These are phyloP conservation scores for Pygmarrhopalites habei DNA, from an alignment of 1,140 invertebrate genomes.

Conservation along the genomic window DNA sequence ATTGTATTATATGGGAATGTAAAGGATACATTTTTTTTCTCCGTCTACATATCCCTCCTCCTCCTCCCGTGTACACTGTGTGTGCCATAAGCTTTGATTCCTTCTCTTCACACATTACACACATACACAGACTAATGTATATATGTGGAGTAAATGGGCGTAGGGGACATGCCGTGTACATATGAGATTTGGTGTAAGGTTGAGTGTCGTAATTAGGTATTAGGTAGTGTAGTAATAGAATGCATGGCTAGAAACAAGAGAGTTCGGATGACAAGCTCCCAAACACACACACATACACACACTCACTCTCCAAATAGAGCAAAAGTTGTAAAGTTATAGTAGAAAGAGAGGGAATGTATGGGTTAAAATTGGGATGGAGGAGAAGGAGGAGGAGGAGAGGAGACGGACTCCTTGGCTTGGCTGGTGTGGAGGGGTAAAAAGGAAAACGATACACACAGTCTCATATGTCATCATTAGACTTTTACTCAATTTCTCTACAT, in stretches of 20 bases:
- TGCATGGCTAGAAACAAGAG: conserved; percentile 36
- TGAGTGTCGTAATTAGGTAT: conserved; percentile 37
- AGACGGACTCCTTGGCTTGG: neutral
- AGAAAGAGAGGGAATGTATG: neutral
- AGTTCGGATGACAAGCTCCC: conserved; percentile 33
- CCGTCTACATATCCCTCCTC: no score
- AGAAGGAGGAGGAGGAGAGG: neutral
- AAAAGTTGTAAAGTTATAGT: neutral
- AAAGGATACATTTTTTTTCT: no score
- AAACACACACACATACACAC: no score
- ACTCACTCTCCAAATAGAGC: neutral
- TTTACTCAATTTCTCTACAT: neutral
- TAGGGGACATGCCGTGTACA: no score
- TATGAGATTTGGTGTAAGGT: conserved; percentile 11
- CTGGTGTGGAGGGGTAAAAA: neutral
- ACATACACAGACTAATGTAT: no score
- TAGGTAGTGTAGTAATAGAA: conserved; percentile 37
- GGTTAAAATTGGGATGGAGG: neutral
- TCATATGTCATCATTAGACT: conserved; percentile 19
- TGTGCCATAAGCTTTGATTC: no score
- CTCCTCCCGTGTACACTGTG: no score
- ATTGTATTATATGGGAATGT: no score
- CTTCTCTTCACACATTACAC: no score
- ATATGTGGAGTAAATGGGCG: no score
- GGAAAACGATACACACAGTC: conserved; percentile 5